phyloP scores from a whole-genome alignment of 2,888 invertebrate species.

The Steromphala cineraria region DNA sequence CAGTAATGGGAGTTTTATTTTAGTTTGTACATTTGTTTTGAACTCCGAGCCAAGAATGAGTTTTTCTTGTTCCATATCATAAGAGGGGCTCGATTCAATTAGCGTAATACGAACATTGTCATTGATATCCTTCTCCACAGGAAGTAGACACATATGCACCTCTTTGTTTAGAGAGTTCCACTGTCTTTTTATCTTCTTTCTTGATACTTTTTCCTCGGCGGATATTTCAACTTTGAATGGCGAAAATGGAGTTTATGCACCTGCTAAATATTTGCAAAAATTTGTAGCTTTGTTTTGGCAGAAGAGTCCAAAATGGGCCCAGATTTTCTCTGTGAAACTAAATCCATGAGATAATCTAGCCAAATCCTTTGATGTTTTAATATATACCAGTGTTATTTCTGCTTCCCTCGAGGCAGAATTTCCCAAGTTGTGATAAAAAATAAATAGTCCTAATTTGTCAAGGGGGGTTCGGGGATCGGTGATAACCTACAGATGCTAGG shows the following conservation, averaged over 20 bases:
- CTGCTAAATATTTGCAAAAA: constrained; percentile 10
- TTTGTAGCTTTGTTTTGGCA: constrained; percentile 8
- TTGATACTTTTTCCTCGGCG: constrained; percentile 4
- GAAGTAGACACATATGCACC: neutral
- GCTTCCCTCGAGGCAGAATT: neutral
- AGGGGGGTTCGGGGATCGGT: neutral
- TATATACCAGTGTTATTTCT: constrained; percentile 4
- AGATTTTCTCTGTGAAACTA: neutral
- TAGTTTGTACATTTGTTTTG: neutral
- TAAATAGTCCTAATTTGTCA: constrained; percentile 10
- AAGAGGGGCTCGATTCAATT: neutral
- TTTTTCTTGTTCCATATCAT: neutral
- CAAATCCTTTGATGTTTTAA: constrained; percentile 3
- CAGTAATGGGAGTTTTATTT: constrained; percentile 3
- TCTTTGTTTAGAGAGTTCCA: constrained; percentile 5
- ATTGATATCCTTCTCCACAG: neutral
- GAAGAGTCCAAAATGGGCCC: neutral
- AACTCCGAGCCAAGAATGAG: neutral
- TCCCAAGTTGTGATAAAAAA: constrained; percentile 6
- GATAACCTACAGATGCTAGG: neutral
- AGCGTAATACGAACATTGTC: neutral
- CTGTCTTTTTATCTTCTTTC: neutral
- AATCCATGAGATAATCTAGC: neutral
- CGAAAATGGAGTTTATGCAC: constrained; percentile 4
- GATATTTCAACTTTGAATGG: constrained; percentile 10